phyloP scores from a whole-genome alignment of 2,888 invertebrate genomes.

The Campoplex capitator region DNA sequence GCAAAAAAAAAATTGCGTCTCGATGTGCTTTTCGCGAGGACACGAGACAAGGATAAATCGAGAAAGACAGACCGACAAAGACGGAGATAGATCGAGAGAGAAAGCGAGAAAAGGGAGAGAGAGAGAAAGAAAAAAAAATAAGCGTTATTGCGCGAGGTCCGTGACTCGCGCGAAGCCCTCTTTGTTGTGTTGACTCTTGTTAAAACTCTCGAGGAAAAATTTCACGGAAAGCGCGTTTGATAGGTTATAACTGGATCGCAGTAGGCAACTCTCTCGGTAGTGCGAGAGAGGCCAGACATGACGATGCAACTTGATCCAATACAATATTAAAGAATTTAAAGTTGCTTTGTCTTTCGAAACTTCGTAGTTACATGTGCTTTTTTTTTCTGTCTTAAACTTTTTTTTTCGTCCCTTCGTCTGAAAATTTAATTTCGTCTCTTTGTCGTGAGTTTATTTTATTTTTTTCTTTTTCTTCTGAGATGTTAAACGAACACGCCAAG shows the following conservation, averaged over 20 bases:
- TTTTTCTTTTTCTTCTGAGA: neutral
- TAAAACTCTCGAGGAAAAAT: conserved; percentile 39
- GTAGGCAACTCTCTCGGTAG: conserved; percentile 33
- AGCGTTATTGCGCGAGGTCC: conserved; percentile 53
- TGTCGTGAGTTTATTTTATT: too few species aligned
- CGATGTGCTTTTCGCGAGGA: conserved; percentile 16
- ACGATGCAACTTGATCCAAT: conserved; percentile 78
- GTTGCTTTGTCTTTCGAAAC: conserved; percentile 59
- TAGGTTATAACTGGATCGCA: conserved; percentile 56
- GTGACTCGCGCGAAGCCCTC: conserved; percentile 52
- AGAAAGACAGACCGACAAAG: conserved; percentile 28
- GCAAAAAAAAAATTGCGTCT: neutral
- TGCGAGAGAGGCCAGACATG: conserved; percentile 70
- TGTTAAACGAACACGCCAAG: conserved; percentile 23
- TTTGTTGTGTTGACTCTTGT: conserved; percentile 62
- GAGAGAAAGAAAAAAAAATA: conserved; percentile 32
- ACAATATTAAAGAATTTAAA: conserved; percentile 58
- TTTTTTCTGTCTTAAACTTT: neutral
- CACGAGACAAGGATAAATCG: conserved; percentile 29
- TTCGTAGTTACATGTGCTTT: conserved; percentile 37
- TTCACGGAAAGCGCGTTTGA: conserved; percentile 51
- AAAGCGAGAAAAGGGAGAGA: conserved; percentile 32
- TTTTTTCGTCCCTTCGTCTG: neutral
- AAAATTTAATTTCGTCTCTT: neutral
- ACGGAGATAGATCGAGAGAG: conserved; percentile 28